Evolutionary conservation across 2,113 vertebrate species (phyloP).

Genomic region (Coracopsis vasa): DNA sequence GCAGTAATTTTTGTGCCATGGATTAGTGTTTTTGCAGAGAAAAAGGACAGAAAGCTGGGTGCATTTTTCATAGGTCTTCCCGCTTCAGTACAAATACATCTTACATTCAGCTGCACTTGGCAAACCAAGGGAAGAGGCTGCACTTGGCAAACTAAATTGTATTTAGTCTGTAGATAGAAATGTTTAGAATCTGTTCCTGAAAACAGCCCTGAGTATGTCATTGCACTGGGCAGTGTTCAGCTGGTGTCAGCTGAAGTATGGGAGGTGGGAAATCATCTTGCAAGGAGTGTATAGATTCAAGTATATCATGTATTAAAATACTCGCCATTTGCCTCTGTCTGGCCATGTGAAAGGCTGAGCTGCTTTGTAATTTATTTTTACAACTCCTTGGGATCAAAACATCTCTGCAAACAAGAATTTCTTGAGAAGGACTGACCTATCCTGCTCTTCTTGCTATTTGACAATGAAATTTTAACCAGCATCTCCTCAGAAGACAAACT

Average conservation of each 20-base stretch:
- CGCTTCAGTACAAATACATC: neutral
- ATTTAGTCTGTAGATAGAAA: constrained; percentile 18
- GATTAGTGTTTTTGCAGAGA: neutral
- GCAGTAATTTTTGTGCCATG: neutral
- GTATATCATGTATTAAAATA: neutral
- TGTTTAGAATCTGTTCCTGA: constrained; percentile 24
- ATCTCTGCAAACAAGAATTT: neutral
- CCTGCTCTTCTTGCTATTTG: neutral
- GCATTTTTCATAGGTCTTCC: neutral
- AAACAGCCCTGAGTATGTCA: neutral
- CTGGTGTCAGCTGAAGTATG: neutral
- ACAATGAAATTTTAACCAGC: neutral
- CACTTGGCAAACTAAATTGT: neutral
- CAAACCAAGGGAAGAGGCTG: neutral
- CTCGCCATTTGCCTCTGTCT: neutral
- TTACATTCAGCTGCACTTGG: neutral
- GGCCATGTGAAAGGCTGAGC: neutral
- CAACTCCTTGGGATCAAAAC: neutral
- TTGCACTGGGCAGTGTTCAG: neutral
- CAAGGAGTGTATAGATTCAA: neutral
- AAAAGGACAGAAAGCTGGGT: neutral
- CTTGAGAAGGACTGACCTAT: neutral
- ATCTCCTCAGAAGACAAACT: neutral
- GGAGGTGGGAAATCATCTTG: neutral
- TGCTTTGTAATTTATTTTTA: neutral